phyloP scores from a whole-genome alignment of 2,888 invertebrate genomes.

The Pristionchus entomophagus region DNA sequence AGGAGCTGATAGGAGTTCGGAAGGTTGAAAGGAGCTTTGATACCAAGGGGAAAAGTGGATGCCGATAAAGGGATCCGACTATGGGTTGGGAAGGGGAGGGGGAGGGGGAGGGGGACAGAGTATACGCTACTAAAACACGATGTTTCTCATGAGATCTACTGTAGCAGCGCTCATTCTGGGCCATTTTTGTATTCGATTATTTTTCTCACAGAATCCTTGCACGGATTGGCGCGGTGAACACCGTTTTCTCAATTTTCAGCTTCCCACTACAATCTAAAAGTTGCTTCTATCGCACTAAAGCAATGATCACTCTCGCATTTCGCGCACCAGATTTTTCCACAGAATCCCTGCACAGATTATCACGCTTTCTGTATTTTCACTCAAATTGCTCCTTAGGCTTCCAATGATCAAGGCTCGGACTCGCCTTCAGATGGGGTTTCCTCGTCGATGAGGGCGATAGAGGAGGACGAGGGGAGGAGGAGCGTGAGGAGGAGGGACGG shows the following conservation, averaged over 20 bases:
- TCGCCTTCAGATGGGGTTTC: slow-evolving; percentile 40
- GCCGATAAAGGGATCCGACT: too few relatives aligned
- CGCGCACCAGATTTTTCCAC: neutral
- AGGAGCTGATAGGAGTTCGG: neutral
- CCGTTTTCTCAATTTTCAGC: too few relatives aligned
- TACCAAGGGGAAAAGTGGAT: neutral
- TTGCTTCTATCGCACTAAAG: too few relatives aligned
- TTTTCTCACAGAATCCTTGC: too few relatives aligned
- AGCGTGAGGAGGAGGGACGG: slow-evolving; percentile 41
- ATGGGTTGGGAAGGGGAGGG: neutral
- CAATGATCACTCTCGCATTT: too few relatives aligned
- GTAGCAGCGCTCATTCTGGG: too few relatives aligned
- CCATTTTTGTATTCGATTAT: too few relatives aligned
- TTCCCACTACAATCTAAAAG: too few relatives aligned
- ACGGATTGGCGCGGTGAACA: too few relatives aligned
- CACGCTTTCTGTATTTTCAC: too few relatives aligned
- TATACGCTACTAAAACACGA: neutral
- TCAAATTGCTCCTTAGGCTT: too few relatives aligned
- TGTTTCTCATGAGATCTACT: neutral
- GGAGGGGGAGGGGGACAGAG: neutral
- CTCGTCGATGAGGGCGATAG: neutral
- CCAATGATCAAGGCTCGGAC: neutral
- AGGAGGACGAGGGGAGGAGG: slow-evolving; percentile 27
- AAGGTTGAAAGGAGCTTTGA: slow-evolving; percentile 24
- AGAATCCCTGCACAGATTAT: neutral